Percentiles rank a stretch among this genome's conserved stretches.
Evolutionary conservation across 2,888 invertebrate genomes (phyloP).

Genomic region (Amblyjoppa fuscipennis): DNA sequence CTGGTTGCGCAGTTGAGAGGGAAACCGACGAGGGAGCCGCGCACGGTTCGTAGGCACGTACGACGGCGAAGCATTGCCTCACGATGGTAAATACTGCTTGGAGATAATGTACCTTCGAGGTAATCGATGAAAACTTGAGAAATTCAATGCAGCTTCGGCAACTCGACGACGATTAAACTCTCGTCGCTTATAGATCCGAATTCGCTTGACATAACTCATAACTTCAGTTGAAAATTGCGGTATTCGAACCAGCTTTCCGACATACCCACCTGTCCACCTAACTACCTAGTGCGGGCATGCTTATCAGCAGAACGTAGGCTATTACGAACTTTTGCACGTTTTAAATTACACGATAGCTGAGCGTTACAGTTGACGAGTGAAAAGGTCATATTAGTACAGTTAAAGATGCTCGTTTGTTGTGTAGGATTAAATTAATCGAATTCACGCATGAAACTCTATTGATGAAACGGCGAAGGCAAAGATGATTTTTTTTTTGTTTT

Average conservation of each 20-base stretch:
- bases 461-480: no score
- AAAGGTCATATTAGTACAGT: not conserved
- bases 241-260: not conserved
- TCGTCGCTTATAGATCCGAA: not conserved
- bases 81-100: conserved; percentile 29
- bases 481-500: no score
- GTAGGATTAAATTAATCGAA: not conserved
- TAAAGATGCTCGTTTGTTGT: not conserved
- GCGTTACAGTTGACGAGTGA: not conserved
- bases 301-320: not conserved
- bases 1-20: conserved; percentile 26
- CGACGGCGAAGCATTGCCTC: conserved; percentile 30
- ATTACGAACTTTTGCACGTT: not conserved
- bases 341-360: not conserved
- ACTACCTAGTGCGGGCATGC: not conserved
- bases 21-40: conserved; percentile 28
- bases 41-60: conserved; percentile 54
- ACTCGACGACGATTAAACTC: not conserved
- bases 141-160: conserved; percentile 41
- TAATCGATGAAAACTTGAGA: conserved; percentile 50
- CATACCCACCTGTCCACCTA: not conserved
- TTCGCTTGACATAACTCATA: not conserved
- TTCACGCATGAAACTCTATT: not conserved
- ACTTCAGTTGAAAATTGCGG: not conserved
- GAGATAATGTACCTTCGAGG: conserved; percentile 48